Base-by-base conservation (phyloP, 2,888 invertebrate species). In the Ryuthela nishihirai region DNA sequence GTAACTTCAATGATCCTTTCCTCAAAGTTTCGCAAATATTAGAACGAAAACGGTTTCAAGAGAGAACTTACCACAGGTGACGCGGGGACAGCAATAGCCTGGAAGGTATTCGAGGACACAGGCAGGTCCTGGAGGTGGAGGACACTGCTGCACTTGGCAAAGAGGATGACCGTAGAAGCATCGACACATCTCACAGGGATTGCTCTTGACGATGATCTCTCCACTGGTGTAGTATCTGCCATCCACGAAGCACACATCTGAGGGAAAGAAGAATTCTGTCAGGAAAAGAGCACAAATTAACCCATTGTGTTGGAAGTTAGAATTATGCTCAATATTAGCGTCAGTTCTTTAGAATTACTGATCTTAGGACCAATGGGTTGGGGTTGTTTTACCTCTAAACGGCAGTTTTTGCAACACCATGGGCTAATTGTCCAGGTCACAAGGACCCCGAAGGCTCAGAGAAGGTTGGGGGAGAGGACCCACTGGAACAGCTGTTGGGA, bases 91-190 rank as follows among this genome's bases (percentile, higher is more conserved):
- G 35, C 64, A 64, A 18, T 53, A 56, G 10, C 64, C 64, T 15
- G 48, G 52, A 1, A 62, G 23, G 21, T 54, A 54, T 23, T 64
- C 64, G 5, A 54, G 24, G 9, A 52, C 26, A 35, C 64, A 64
- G 7, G 61, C 48, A 0, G 53, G 54, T 21, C 43, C 48, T 4
- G 64, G 63, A 6, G 63, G 60, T 1, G 54, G n/a, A n/a, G 69
- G 67, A 70, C 82, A 83, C 61, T 79, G 78, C 67, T 80, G 77
- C 35, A 67, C 63, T 60, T 81, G 80, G 62, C 82, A 83, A 1
- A 80, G 75, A 17, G 82, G 75, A 64, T 80, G 78, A 2, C 82
- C 82, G 65, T 79, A 80, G 67, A 80, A 79, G 67, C 82, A 82
- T 32, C 78, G 74, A 68, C 83, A 82, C 35, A 78, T 75, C 23